Conservation (phyloP, 1,140 invertebrate species). For the Plodia interpunctella region DNA sequence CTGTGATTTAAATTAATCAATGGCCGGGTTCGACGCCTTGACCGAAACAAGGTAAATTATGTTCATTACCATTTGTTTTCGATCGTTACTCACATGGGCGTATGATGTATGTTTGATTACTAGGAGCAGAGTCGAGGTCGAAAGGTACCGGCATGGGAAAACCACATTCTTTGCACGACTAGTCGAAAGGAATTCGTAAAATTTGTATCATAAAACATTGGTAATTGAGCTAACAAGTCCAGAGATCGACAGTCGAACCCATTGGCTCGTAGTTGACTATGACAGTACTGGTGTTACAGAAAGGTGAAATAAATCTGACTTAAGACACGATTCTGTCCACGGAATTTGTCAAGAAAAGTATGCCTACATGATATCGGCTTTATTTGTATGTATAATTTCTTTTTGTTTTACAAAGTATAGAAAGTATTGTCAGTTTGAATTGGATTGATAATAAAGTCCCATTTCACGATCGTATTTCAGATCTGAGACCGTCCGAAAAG, state of each 20-base stretch:
- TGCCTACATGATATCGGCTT: no score
- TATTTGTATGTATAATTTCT: no score
- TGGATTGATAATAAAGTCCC: no score
- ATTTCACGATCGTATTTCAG: no score
- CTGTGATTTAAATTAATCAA: not conserved
- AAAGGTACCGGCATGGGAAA: conserved; percentile 25
- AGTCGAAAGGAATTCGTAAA: not conserved
- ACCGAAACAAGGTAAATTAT: not conserved
- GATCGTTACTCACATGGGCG: not conserved
- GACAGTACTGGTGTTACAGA: no score
- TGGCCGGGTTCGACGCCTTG: not conserved
- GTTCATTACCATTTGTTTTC: not conserved
- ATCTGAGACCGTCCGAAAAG: no score
- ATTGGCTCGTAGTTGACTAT: no score
- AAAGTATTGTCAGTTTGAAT: no score
- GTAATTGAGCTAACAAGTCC: not conserved
- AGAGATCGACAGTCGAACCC: not conserved
- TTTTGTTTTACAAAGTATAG: no score
- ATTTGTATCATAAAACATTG: conserved; percentile 5
- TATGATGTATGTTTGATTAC: conserved; percentile 18
- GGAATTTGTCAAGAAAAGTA: no score
- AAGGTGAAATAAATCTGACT: no score
- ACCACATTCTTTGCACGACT: conserved; percentile 3
- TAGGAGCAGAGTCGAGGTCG: conserved; percentile 23
- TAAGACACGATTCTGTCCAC: no score